Conservation (phyloP, 2,113 vertebrate species). For the Anguilla japonica region DNA sequence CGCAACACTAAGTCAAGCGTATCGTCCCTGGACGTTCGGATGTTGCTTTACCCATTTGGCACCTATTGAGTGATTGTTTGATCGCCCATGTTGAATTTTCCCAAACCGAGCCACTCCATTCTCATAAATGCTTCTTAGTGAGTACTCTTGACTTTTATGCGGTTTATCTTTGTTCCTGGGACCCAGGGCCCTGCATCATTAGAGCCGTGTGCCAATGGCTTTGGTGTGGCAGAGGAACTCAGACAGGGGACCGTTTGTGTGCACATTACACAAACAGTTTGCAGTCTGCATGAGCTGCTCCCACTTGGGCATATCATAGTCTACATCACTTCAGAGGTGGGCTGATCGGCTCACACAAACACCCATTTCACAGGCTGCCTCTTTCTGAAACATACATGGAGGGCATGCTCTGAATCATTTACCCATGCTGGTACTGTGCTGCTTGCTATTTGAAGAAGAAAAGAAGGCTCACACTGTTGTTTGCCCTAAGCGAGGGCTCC, state of each 20-base stretch:
- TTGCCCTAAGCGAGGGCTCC: not conserved
- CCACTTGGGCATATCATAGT: not conserved
- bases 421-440: not conserved
- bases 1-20: not conserved
- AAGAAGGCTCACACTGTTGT: not conserved
- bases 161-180: not conserved
- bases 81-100: not conserved
- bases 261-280: constrained; percentile 1
- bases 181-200: not conserved
- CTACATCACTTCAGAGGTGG: not conserved
- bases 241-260: not conserved
- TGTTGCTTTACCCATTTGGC: not conserved
- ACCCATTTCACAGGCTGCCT: not conserved
- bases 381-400: not conserved
- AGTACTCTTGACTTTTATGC: not conserved
- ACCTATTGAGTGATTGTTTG: not conserved
- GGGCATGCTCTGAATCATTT: not conserved
- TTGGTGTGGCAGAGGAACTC: not conserved
- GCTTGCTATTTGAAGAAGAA: not conserved
- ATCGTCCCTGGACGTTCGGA: not conserved
- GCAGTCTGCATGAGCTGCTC: not conserved
- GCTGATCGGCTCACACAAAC: not conserved
- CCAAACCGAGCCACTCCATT: not conserved
- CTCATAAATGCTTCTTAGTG: not conserved
- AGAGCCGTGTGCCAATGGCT: not conserved